These are phyloP conservation scores for Tautogolabrus adspersus DNA, from an alignment of 2,113 vertebrate genomes.

Conservation along the genomic window DNA sequence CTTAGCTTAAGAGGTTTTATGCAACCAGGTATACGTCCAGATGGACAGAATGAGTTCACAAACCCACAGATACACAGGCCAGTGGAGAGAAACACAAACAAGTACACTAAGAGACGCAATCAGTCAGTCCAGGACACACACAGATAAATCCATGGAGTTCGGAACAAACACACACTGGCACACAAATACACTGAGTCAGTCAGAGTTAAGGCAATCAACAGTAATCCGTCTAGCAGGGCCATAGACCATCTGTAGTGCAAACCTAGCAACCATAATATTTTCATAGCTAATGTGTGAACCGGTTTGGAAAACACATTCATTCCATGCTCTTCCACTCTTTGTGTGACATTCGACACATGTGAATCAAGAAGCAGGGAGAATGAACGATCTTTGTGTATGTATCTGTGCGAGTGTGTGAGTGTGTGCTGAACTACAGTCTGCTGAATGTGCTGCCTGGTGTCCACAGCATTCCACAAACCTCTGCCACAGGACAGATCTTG, in stretches of 20 bases:
- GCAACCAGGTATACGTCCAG: no score
- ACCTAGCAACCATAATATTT: conserved; percentile 65
- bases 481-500: conserved; percentile 32
- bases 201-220: conserved; percentile 69
- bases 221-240: conserved; percentile 59
- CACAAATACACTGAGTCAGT: conserved; percentile 47
- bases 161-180: conserved; percentile 41
- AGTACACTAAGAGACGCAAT: conserved; percentile 36
- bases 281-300: conserved; percentile 49
- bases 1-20: background rate
- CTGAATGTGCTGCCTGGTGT: conserved; percentile 53
- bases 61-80: background rate
- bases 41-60: conserved; percentile 1
- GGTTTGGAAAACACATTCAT: conserved; percentile 25
- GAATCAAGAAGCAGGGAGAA: conserved; percentile 52
- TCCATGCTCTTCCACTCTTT: conserved; percentile 55
- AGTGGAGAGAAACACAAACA: conserved; percentile 19
- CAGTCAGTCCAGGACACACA: conserved; percentile 46
- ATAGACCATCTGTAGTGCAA: conserved; percentile 55
- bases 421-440: conserved; percentile 40
- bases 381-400: conserved; percentile 36
- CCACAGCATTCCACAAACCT: conserved; percentile 66
- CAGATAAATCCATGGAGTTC: conserved; percentile 49
- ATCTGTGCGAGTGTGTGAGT: conserved; percentile 5
- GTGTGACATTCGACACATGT: conserved; percentile 58